Evolutionary conservation across 2,888 invertebrate genomes (phyloP), one percentile per base, ranked within the genome.

Genomic region (Melieria omissa): DNA sequence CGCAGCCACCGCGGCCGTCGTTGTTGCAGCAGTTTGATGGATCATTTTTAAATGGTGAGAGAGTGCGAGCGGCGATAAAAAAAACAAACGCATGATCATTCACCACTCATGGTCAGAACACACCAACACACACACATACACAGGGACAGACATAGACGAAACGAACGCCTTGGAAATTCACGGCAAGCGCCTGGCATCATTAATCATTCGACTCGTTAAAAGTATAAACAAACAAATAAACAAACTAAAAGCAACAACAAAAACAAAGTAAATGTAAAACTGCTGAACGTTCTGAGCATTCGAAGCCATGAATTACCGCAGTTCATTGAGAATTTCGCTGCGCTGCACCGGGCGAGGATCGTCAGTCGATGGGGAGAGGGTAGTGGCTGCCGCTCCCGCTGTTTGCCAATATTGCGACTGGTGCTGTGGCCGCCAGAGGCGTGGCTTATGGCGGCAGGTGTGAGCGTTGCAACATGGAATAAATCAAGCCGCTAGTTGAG

Each of bases 151-250:
- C 60, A 5, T 54, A 54, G 46, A 47, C 57, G 46, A 65, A 73
- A 66, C 65, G 14, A 55, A 64, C 66, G 58, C 61, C 65, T 67
- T 74, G 49, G 66, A 71, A 69, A 75, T 73, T 72, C 65, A 70
- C 66, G 49, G 12, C 41, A 14, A 54, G 65, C 12, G 5, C 14
- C 49, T 42, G 46, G 41, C 57, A 75, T 76, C 78, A 78, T 78
- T 78, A 77, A 78, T 78, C 77, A 78, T 71, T 70, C n/a, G 61
- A 73, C 73, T 70, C 29, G 71, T 74, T 74, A 72, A 42, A 58
- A 63, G 47, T 12, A 41, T 4, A 44, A 14, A 12, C 29, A 49
- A 16, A 58, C 14, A 44, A n/a, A 8, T 4, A 8, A 29, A 29
- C 29, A 29, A 29, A 16, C 6, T 55, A 54, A 44, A 57, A 49